These are phyloP conservation scores for Anoura caudifer DNA, from an alignment of 2,113 vertebrate species.

Conservation along the genomic window DNA sequence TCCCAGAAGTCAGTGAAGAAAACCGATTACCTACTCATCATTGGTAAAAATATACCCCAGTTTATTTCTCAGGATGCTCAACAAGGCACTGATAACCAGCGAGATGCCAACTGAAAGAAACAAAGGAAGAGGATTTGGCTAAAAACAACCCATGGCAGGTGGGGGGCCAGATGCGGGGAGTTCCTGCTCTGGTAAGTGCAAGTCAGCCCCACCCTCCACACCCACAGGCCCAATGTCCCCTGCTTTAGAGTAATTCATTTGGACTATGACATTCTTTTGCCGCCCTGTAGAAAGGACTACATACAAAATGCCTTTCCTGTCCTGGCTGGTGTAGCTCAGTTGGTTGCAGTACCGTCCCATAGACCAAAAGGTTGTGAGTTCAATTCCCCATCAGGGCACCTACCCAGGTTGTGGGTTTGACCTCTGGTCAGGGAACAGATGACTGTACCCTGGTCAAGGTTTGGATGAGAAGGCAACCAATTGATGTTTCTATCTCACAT, in stretches of 20 bases:
- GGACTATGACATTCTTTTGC: neutral
- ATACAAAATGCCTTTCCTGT: neutral
- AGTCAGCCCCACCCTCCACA: neutral
- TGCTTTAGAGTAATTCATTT: rapidly evolving
- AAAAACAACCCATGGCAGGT: neutral
- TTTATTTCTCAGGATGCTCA: constrained; percentile 79
- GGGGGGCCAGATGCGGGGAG: too few relatives aligned
- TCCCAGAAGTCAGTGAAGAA: neutral
- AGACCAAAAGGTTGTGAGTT: too few relatives aligned
- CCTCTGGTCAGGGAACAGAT: too few relatives aligned
- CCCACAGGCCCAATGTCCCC: neutral
- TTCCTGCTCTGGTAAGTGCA: neutral
- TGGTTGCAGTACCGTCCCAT: too few relatives aligned
- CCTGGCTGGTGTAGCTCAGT: too few relatives aligned
- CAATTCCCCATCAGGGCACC: too few relatives aligned
- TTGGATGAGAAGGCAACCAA: too few relatives aligned
- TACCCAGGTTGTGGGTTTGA: too few relatives aligned
- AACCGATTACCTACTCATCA: constrained; percentile 84
- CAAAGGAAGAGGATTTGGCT: neutral
- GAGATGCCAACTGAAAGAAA: constrained; percentile 23
- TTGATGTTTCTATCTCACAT: too few relatives aligned
- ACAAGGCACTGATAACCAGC: constrained; percentile 33
- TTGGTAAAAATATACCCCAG: constrained; percentile 88
- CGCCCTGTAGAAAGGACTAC: neutral
- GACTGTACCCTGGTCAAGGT: too few relatives aligned